Conservation (phyloP, 1,140 invertebrate genomes). For the Atta texana region DNA sequence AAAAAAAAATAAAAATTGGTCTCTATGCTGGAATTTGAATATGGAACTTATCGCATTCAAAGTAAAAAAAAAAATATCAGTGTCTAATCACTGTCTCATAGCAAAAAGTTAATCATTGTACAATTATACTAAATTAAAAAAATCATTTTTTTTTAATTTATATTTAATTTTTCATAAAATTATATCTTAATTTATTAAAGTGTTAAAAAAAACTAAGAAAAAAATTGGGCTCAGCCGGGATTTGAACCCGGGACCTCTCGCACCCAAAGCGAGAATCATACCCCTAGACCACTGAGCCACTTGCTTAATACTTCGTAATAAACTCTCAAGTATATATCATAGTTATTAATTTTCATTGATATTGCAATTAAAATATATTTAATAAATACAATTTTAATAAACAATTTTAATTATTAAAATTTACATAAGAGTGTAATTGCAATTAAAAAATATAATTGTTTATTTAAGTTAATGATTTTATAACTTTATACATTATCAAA, state of each 20-base stretch:
- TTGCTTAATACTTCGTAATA: background rate
- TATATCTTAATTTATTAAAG: background rate
- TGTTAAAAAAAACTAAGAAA: constrained; percentile 5
- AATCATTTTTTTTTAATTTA: background rate
- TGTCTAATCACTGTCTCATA: constrained; percentile 58
- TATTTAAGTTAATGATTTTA: background rate
- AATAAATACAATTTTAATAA: background rate
- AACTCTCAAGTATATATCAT: background rate
- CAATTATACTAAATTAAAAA: background rate
- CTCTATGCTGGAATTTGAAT: constrained; percentile 93
- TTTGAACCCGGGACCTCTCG: constrained; percentile 96
- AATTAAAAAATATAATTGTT: background rate
- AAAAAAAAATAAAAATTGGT: constrained; percentile 62
- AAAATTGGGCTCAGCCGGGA: constrained; percentile 90
- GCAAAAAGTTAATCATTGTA: background rate
- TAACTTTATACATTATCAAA: background rate
- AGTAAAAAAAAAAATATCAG: constrained; percentile 77
- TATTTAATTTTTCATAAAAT: background rate
- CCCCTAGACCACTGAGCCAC: constrained; percentile 76
- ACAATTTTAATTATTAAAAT: background rate
- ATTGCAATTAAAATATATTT: background rate
- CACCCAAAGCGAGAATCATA: constrained; percentile 89
- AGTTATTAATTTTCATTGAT: background rate
- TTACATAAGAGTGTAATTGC: background rate
- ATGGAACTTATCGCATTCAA: constrained; percentile 96